A percentile compares a stretch with the other conserved stretches of the same genome.
Evolutionary conservation across 1,140 invertebrate genomes (phyloP).

Genomic region (Bombus vancouverensis): DNA sequence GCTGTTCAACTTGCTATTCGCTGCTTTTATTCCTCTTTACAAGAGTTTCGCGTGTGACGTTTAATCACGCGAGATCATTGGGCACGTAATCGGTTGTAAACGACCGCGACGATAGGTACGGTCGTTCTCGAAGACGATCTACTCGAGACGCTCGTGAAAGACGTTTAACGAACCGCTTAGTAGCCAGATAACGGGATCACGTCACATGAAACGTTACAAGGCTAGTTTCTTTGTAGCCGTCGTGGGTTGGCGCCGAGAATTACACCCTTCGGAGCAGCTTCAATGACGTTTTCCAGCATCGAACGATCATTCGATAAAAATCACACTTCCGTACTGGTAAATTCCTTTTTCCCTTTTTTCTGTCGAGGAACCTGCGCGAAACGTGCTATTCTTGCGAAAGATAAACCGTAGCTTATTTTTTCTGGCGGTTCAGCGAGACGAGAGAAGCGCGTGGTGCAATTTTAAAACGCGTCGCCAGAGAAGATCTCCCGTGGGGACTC

Average conservation of each 20-base stretch:
- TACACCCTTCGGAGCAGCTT: not conserved
- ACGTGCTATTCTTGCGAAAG: not conserved
- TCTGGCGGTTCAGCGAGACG: slow-evolving; percentile 6
- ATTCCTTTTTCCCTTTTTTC: not conserved
- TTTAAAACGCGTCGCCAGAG: slow-evolving; percentile 18
- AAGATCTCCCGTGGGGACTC: not conserved
- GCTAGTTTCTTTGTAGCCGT: not conserved
- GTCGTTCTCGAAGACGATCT: slow-evolving; percentile 24
- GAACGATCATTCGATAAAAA: slow-evolving; percentile 15
- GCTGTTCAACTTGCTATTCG: not conserved
- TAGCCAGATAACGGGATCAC: slow-evolving; percentile 30
- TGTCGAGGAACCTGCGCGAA: not conserved
- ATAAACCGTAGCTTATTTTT: slow-evolving; percentile 16
- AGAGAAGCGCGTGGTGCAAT: not conserved
- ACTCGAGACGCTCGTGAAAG: slow-evolving; percentile 21
- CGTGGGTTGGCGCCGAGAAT: not conserved
- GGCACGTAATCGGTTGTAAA: slow-evolving; percentile 50
- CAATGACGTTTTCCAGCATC: not conserved
- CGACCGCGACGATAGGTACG: not conserved
- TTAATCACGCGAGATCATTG: slow-evolving; percentile 44
- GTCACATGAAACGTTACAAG: slow-evolving; percentile 4
- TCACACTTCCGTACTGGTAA: not conserved
- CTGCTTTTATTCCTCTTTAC: not conserved
- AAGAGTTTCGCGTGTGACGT: not conserved
- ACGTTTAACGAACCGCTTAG: slow-evolving; percentile 41